Evolutionary conservation across 2,888 invertebrate species (phyloP), one percentile per base, ranked within the genome.

Genomic region (Drosophila emarginata): DNA sequence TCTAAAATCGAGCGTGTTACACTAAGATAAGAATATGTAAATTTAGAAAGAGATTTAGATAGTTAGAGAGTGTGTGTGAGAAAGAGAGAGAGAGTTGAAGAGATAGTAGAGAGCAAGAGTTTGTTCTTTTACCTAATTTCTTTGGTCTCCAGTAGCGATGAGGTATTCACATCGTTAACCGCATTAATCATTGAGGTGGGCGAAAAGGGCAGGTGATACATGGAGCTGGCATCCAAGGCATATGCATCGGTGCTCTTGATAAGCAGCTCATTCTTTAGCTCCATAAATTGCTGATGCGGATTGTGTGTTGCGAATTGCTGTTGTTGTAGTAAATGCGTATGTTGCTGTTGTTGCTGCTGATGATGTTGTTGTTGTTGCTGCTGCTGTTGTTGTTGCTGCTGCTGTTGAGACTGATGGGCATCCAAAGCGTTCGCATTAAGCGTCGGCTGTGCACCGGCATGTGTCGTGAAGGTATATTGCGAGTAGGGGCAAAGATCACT

Each of bases 161-260:
- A 89, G 65, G 80, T 83, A 67, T 91, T 91, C 64, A 90, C 91
- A 75, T 91, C 91, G 76, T 90, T 91, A 58, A 91, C 91, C 56
- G 91, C 90, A 77, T 91, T 91, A 65, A 91, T 91, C 91, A 91
- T 91, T 63, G 91, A 91, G 12, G 87, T 90, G 53, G 91, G 91
- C 72, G 91, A 91, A 80, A 91, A 91, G 63, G 91, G 91, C 76
- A 91, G 84, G 71, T 91, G 91, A 72, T 91, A 91, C 91, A 91
- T 90, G 72, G 91, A 90, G 69, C 89, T 71, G 73, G 91, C 82
- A 74, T 91, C 91, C 80, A 90, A 71, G 62, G 90, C 77, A 67
- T 90, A 91, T 5, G 88, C 84, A 74, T 90, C 91, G 53, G 82
- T 80, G 62, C 88, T 79, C 77, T 91, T 91, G 57, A 91, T 89